Conservation (phyloP, 2,888 invertebrate species). For the Lissonota sp. region DNA sequence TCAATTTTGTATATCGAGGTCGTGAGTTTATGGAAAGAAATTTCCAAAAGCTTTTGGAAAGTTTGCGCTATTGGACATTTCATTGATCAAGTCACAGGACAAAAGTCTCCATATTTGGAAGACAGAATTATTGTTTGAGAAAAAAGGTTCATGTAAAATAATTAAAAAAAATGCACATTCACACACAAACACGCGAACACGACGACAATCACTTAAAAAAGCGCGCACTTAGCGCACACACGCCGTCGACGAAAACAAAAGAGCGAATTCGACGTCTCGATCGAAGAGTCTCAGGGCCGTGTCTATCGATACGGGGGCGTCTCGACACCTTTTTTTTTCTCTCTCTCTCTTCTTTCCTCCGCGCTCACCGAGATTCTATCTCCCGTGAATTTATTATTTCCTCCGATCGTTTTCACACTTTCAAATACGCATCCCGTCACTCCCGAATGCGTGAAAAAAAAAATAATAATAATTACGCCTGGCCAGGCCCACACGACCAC, state of each 20-base stretch:
- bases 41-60: too few species aligned
- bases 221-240: neutral
- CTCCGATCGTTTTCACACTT: neutral
- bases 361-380: slow-evolving; percentile 4
- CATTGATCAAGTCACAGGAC: too few species aligned
- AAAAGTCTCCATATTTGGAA: too few species aligned
- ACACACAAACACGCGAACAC: slow-evolving; percentile 5
- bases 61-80: too few species aligned
- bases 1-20: slow-evolving; percentile 45
- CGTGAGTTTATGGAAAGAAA: slow-evolving; percentile 24
- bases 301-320: slow-evolving; percentile 7
- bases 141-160: slow-evolving; percentile 3
- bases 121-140: too few species aligned
- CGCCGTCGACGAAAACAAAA: slow-evolving; percentile 3
- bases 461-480: too few species aligned
- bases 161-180: slow-evolving; percentile 13
- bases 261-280: slow-evolving; percentile 37
- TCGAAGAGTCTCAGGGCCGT: slow-evolving; percentile 53
- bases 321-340: slow-evolving; percentile 32
- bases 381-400: neutral
- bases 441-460: too few species aligned
- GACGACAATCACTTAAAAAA: neutral
- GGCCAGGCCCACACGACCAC: slow-evolving; percentile 53
- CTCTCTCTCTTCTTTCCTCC: slow-evolving; percentile 22
- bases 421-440: slow-evolving; percentile 1